These are phyloP conservation scores for Onychorhynchus coronatus DNA, from an alignment of 2,113 vertebrate species.

Conservation along the genomic window DNA sequence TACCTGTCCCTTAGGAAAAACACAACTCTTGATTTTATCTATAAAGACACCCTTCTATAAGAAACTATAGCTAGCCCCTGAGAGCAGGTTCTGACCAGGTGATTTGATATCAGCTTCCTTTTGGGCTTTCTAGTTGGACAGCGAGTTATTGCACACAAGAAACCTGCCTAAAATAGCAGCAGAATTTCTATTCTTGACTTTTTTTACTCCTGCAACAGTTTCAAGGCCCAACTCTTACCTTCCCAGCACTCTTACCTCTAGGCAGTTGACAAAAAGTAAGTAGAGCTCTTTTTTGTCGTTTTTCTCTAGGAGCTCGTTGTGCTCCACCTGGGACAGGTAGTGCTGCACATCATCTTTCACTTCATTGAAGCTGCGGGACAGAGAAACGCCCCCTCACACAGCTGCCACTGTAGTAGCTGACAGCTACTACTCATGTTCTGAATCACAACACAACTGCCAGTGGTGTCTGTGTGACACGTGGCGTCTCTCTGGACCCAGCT, in stretches of 20 bases:
- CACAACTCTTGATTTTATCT: neutral
- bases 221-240: neutral
- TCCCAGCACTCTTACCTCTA: conserved; percentile 78
- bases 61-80: neutral
- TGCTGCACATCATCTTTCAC: conserved; percentile 82
- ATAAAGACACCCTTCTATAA: neutral
- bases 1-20: neutral
- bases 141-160: neutral
- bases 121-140: neutral
- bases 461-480: fast-evolving
- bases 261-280: conserved; percentile 86
- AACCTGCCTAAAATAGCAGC: neutral
- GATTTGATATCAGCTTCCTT: neutral
- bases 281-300: conserved; percentile 87
- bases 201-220: neutral
- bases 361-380: conserved; percentile 80
- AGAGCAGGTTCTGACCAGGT: neutral
- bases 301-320: conserved; percentile 70
- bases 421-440: neutral
- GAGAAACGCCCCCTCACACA: neutral
- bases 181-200: neutral
- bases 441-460: neutral
- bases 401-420: neutral
- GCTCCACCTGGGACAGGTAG: conserved; percentile 81
- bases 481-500: neutral